Evolutionary conservation across 2,113 vertebrate genomes (phyloP), one percentile per base, ranked within the genome.

Genomic region (Loxodonta africana): DNA sequence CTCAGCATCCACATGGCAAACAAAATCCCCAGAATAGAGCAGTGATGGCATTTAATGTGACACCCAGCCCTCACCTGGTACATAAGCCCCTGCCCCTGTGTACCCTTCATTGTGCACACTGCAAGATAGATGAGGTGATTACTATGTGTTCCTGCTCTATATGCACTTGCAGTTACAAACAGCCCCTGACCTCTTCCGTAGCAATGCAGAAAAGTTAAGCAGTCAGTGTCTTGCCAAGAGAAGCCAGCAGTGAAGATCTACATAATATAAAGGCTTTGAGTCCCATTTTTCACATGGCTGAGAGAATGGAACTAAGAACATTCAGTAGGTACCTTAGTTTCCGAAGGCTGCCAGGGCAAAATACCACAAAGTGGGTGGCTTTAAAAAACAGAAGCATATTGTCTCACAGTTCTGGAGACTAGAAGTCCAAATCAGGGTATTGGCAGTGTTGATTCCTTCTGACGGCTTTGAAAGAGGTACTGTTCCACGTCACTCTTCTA

Each of bases 61-160:
- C 46, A 91, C 41, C 1, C 63, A 84, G 73, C 44, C 87, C 60
- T 94, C 37, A 41, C 2, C 65, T 33, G 33, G 80, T 46, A 5
- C 25, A 26, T 62, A 77, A 77, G 21, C 28, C 62, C 62, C 83
- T 2, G 57, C 53, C 63, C 71, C 60, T 28, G 28, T 21, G 2
- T 5, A 37, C 15, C 41, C 85, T 85, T 88, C 78, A 20, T 77
- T 1, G 90, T 41, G 20, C 0, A 37, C 82, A 14, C 28, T 51
- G 41, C 9, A 12, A 8, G 17, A 15, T 26, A 26, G 0, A 4
- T 57, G 77, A n/a, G 65, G 5, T 86, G 62, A 83, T 60, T 7
- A 53, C 2, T 30, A 78, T 51, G n/a, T 3, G 6, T 0, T 0
- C 5, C 4, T 71, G 21, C 48, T 83, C 85, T 41, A 0, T 3